Conservation (phyloP, 1,140 invertebrate species). For the Anadara kagoshimensis region DNA sequence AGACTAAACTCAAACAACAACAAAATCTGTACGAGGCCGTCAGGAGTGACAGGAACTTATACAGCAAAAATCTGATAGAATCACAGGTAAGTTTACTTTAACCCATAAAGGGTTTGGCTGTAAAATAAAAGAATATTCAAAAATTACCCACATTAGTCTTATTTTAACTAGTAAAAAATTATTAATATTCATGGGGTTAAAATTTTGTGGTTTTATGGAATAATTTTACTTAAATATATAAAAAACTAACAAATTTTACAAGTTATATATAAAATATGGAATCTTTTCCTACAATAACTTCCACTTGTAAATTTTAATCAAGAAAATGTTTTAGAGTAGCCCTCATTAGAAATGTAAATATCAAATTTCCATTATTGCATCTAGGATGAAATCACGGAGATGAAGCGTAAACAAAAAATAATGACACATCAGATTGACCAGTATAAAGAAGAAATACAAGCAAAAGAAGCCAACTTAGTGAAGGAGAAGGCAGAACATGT, state of each 20-base stretch:
- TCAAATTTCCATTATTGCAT: background rate
- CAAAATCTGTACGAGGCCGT: constrained; percentile 80
- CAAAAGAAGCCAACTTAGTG: constrained; percentile 79
- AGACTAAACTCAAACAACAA: constrained; percentile 79
- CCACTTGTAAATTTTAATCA: no score
- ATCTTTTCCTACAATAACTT: no score
- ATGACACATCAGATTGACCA: constrained; percentile 81
- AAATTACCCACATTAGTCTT: background rate
- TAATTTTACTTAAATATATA: no score
- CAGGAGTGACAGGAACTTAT: constrained; percentile 78
- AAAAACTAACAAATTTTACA: no score
- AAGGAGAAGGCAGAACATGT: constrained; percentile 80
- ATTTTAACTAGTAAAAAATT: no score
- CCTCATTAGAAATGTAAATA: no score
- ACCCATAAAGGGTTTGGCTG: no score
- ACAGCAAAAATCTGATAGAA: constrained; percentile 79
- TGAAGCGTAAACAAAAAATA: constrained; percentile 79
- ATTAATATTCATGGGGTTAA: no score
- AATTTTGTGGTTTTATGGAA: no score
- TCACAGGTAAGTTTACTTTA: constrained; percentile 73
- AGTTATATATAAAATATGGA: no score
- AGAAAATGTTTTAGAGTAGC: no score
- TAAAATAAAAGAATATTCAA: no score
- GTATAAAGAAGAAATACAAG: constrained; percentile 81
- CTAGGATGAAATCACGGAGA: constrained; percentile 79